These are phyloP conservation scores for Drosophila mayaguana DNA, from an alignment of 2,888 invertebrate genomes.

Conservation along the genomic window DNA sequence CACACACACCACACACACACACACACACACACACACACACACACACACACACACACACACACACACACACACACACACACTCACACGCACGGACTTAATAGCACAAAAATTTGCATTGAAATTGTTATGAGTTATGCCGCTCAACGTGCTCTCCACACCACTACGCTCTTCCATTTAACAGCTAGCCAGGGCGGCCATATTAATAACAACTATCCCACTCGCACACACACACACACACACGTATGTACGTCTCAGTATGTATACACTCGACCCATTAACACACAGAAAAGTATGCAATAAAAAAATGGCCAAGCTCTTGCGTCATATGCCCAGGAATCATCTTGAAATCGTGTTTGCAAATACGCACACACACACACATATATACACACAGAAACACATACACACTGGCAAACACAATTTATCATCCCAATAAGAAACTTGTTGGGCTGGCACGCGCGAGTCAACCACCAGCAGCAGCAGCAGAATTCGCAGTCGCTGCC, in stretches of 20 bases:
- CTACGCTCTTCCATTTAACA: slow-evolving; percentile 21
- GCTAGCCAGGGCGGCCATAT: slow-evolving; percentile 49
- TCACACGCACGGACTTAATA: slow-evolving; percentile 29
- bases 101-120: slow-evolving; percentile 73
- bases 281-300: slow-evolving; percentile 78
- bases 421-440: slow-evolving; percentile 74
- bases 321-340: slow-evolving; percentile 71
- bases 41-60: slow-evolving; percentile 33
- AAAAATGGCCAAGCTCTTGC: slow-evolving; percentile 64
- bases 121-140: slow-evolving; percentile 76
- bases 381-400: not conserved
- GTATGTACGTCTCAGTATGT: slow-evolving; percentile 33
- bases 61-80: slow-evolving; percentile 23
- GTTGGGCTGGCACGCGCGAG: slow-evolving; percentile 65
- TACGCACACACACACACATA: slow-evolving; percentile 10
- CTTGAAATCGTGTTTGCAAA: slow-evolving; percentile 51
- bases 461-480: slow-evolving; percentile 38
- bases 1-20: slow-evolving; percentile 30
- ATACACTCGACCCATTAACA: slow-evolving; percentile 63
- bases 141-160: slow-evolving; percentile 43
- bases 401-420: slow-evolving; percentile 18
- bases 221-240: slow-evolving; percentile 2
- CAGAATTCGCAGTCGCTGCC: slow-evolving; percentile 19
- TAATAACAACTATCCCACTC: slow-evolving; percentile 55
- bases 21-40: slow-evolving; percentile 36